Base-by-base conservation (phyloP, 35 echinoderm and acorn worm species). In the Lytechinus pictus region DNA sequence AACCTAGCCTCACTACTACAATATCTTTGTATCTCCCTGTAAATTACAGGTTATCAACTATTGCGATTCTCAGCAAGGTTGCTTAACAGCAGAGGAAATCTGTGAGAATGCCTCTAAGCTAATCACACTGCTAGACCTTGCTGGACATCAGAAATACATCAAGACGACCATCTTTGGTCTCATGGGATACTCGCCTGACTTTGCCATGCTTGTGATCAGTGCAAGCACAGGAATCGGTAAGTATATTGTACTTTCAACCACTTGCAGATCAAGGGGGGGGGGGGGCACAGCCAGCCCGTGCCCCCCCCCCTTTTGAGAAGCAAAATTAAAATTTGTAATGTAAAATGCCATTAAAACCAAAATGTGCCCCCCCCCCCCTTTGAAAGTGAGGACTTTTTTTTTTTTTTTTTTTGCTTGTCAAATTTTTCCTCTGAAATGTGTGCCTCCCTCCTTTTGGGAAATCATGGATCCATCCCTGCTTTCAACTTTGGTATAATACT, bases 161-260 rank as follows among this genome's bases (percentile, higher is more conserved):
- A 99, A 99, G 93, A 99, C 98, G 1, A 99, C 98, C 89, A 99
- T 99, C 91, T 97, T 88, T 96, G 98, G 98, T 4, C 96, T 99
- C 9, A 99, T 96, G 90, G 98, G 98, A 0, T 97, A 96, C 89
- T 95, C 94, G 9, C 98, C 98, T 56, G 98, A 99, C 89, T 98
- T 99, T 97, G 98, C 98, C 24, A 99, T 99, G 98, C 95, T 99
- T 19, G 98, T 99, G 11, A 96, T 99, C 92, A 99, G 98, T 96
- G 98, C 98, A 29, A 99, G 96, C 57, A 99, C 95, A 24, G 98
- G 98, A 54, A 96, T 99, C 55, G 98, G 98, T 99, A 86, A 97
- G 96, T 52, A 3, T 33, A 9, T 44, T 44, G 33, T 44, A 44
- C 33, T n/a, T n/a, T n/a, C n/a, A n/a, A n/a, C n/a, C n/a, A n/a